Conservation (phyloP, 2,888 invertebrate genomes). For the Aleiodes testaceus region DNA sequence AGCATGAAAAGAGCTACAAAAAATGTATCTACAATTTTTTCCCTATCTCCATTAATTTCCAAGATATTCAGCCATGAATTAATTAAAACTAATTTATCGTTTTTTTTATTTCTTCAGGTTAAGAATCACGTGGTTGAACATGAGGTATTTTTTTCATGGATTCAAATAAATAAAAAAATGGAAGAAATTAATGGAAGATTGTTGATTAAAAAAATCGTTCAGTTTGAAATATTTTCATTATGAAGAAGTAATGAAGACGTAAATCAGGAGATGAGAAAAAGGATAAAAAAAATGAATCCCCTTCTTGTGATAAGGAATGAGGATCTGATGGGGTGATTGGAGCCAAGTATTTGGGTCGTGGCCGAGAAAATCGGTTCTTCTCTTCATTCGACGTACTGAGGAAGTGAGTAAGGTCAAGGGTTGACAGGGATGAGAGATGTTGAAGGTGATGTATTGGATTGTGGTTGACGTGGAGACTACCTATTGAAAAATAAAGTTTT, state of each 20-base stretch:
- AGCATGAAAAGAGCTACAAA: background rate
- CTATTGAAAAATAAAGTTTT: constrained; percentile 41
- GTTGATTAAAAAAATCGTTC: background rate
- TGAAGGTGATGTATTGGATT: constrained; percentile 4
- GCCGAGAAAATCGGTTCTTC: constrained; percentile 8
- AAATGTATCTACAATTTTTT: too few relatives aligned
- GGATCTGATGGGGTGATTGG: background rate
- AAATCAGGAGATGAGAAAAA: background rate
- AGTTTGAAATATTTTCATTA: background rate
- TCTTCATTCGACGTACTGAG: constrained; percentile 6
- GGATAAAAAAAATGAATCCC: background rate
- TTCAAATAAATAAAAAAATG: too few relatives aligned
- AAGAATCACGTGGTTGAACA: too few relatives aligned
- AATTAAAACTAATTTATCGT: too few relatives aligned
- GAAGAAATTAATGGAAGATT: background rate
- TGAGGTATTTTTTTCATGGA: too few relatives aligned
- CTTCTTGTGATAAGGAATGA: constrained; percentile 20
- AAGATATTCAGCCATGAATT: too few relatives aligned
- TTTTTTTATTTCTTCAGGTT: too few relatives aligned
- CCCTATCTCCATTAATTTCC: too few relatives aligned
- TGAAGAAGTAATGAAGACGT: constrained; percentile 4
- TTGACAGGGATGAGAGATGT: constrained; percentile 35
- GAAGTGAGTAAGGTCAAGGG: constrained; percentile 50
- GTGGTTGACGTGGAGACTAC: background rate
- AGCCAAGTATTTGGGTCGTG: constrained; percentile 36